Conservation (phyloP, 1,140 invertebrate genomes). For the Chelonus insularis region DNA sequence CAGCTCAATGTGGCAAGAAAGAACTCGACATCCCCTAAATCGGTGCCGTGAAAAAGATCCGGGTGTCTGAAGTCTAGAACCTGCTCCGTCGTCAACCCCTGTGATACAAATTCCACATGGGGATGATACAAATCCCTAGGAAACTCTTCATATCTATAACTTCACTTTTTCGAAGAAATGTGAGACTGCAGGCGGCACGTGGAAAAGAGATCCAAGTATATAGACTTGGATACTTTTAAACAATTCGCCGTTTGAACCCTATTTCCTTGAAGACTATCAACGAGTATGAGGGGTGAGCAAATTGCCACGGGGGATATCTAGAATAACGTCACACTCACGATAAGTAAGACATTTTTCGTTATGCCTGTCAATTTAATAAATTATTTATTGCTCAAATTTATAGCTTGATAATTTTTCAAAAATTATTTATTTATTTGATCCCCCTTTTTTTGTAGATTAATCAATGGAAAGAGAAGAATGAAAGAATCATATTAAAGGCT, state of each 20-base stretch:
- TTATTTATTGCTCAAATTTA: background rate
- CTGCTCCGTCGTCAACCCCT: constrained; percentile 21
- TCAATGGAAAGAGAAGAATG: no score
- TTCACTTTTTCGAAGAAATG: constrained; percentile 22
- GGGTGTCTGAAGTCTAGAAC: constrained; percentile 19
- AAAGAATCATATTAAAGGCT: no score
- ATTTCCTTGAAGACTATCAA: constrained; percentile 14
- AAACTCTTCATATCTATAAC: constrained; percentile 49
- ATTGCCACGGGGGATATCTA: constrained; percentile 33
- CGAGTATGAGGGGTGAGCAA: constrained; percentile 27
- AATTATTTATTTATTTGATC: background rate
- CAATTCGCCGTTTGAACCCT: constrained; percentile 38
- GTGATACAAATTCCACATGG: constrained; percentile 43
- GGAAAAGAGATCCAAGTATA: background rate
- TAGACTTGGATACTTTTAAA: constrained; percentile 43
- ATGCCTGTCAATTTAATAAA: constrained; percentile 15
- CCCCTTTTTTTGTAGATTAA: no score
- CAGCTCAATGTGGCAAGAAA: constrained; percentile 42
- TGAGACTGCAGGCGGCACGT: background rate
- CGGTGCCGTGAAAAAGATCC: background rate
- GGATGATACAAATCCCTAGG: constrained; percentile 42
- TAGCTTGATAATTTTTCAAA: background rate
- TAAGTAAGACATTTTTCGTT: constrained; percentile 21
- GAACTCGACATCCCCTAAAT: background rate
- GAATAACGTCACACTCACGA: constrained; percentile 24